Evolutionary conservation across 2,797 vertebrate species (phyloP), one percentile per base, ranked within the genome.

Genomic region (Hyperoplus immaculatus): DNA sequence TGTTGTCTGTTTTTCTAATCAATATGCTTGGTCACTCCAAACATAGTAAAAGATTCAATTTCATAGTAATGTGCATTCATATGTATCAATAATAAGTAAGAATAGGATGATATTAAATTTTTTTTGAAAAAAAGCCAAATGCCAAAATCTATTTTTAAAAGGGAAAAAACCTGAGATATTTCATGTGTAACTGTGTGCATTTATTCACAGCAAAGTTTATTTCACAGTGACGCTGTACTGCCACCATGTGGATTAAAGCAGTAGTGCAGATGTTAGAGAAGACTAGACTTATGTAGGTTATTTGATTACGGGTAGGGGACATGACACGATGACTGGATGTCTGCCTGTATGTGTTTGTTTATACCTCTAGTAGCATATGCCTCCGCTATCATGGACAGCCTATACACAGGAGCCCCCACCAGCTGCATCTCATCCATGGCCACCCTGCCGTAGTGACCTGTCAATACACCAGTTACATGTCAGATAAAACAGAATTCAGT

Each of bases 311-410:
- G 45, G 7, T 9, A 13, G 5, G 8, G 51, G 36, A 51, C 8
- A 49, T 55, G 61, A 49, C 53, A 50, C 1, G 1, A 65, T 2
- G 4, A 36, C 18, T 6, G 46, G 1, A 21, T 55, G 75, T 69
- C 45, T 51, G 43, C 47, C 46, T 59, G 60, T 61, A 29, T 50
- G n/a, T 68, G 67, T 72, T 15, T 7, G 43, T 29, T 51, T 21
- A 4, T 86, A 98, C 98, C 98, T 97, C 97, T 99, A 71, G 97
- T 98, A 36, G 98, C 96, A n/a, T 96, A 97, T 0, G 97, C 97
- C 89, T 99, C 98, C 0, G 98, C 98, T 41, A 98, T 97, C 95
- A 99, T 96, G 53, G 97, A 96, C 56, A 99, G 84, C 76, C 97
- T 94, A 79, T 99, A 99, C 0, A 97, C 95, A 8, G 98, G 95